Base-by-base conservation (phyloP, 2,113 vertebrate species). In the Porphyrio hochstetteri region DNA sequence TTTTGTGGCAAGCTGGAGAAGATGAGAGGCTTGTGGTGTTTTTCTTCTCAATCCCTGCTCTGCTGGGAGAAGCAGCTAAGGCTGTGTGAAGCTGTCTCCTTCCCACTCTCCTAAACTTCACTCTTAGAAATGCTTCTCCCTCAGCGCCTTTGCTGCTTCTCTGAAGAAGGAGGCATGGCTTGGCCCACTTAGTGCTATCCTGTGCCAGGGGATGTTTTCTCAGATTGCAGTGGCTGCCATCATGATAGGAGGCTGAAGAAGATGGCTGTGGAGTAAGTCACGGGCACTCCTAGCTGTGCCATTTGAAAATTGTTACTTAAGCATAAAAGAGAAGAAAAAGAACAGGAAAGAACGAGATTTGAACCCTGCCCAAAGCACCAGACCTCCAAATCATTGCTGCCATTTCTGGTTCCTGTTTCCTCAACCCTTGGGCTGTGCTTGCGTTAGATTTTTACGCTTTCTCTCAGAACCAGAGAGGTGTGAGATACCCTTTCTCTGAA, bases 21-120 rank as follows among this genome's bases (percentile, higher is more conserved):
- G 77, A 95, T 91, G 89, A 96, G 89, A 95, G 65, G 72, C 65
- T 95, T 90, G 72, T 84, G 90, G 69, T 80, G 88, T 84, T 96
- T 95, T 93, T 61, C 65, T 94, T 78, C 83, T 71, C 80, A 84
- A 16, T 80, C 83, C 92, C 80, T 79, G 57, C 72, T 93, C 77
- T 1, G 1, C 86, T 82, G 93, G 72, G 90, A 94, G 90, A 86
- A 93, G 64, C 86, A 88, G 90, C 77, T 82, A 71, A 94, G 81
- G 69, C 77, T 91, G 57, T 19, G 46, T 79, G 93, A 95, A 96
- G 57, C 82, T 78, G 60, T 84, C 74, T 94, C 76, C 95, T 93
- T 92, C 95, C 95, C 86, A 95, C 95, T 94, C 86, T 82, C 53
- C 86, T 94, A 69, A 94, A 77, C 79, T 92, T 90, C 1, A 0